phyloP scores from a whole-genome alignment of 2,797 vertebrate genomes.

The Takifugu ocellatus region DNA sequence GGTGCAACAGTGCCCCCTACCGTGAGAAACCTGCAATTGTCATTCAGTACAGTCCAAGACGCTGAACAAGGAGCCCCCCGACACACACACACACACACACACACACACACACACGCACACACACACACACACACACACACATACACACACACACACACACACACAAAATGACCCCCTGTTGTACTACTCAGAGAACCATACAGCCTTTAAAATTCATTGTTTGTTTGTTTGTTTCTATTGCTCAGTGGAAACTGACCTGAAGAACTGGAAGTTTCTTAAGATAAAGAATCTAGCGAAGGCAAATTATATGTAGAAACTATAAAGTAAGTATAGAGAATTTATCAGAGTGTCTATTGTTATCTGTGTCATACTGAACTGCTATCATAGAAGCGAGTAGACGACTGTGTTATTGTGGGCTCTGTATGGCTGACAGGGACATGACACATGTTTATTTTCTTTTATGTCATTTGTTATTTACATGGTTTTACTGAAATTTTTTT shows the following conservation, averaged over 20 bases:
- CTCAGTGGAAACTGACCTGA: slow-evolving; percentile 62
- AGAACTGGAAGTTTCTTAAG: slow-evolving; percentile 61
- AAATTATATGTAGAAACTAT: slow-evolving; percentile 73
- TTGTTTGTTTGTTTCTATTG: slow-evolving; percentile 57
- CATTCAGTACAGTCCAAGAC: slow-evolving; percentile 30
- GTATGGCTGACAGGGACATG: slow-evolving; percentile 40
- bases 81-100: slow-evolving; percentile 40
- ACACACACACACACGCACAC: slow-evolving; percentile 27
- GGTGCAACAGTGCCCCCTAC: slow-evolving; percentile 74
- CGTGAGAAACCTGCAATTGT: slow-evolving; percentile 61
- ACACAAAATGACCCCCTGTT: slow-evolving; percentile 21
- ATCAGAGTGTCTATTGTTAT: slow-evolving; percentile 74
- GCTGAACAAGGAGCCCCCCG: slow-evolving; percentile 13
- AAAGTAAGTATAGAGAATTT: slow-evolving; percentile 76
- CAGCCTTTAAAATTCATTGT: slow-evolving; percentile 69
- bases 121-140: slow-evolving; percentile 11
- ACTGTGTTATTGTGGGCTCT: slow-evolving; percentile 54
- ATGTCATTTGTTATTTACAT: slow-evolving; percentile 51
- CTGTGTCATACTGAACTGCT: slow-evolving; percentile 70
- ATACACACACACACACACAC: slow-evolving; percentile 43
- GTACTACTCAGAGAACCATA: slow-evolving; percentile 71
- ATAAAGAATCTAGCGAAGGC: slow-evolving; percentile 67
- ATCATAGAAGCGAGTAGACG: slow-evolving; percentile 61
- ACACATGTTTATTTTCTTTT: slow-evolving; percentile 44
- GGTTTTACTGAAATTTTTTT: slow-evolving; percentile 55